Base-by-base conservation (phyloP, 30 jellyfish, hydroid and myxozoan genomes). In the Phacellophora camtschatica region DNA sequence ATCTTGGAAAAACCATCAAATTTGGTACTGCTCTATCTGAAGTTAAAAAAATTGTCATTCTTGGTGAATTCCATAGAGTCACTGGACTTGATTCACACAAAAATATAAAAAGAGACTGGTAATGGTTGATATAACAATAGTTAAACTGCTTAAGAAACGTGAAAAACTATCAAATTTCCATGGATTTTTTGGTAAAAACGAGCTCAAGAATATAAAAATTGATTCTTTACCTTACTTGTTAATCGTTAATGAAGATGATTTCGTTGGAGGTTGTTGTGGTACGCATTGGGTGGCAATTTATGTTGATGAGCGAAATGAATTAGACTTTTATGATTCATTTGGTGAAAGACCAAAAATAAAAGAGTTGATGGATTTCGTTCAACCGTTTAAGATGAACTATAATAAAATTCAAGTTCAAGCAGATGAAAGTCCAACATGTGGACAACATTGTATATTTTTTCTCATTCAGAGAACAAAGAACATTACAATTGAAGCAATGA, bases 101-200 rank as follows among this genome's bases (percentile, higher is more conserved):
- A 65, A 65, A 65, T 59, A 19, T 34, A 1, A 2, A 2, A 2
- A 45, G 78, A 11, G 24, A 36, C 36, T 65, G 82, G 46, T 16
- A 68, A 68, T 68, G 82, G 82, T 39, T 37, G 68, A 68, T 39
- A 28, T 68, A 4, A 22, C 68, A 5, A 68, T 68, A 2, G 43
- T 20, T 15, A 39, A 7, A 54, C 35, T 54, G 1, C 66, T 68
- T 2, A 42, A 37, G 3, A 1, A 32, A 1, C 16, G 41, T 34
- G 41, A 65, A 16, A 34, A 3, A 1, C 78, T 65, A 30, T 32
- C 58, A 1, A 13, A 36, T 30, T 65, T 65, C 33, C 58, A 65
- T 28, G 78, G 78, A 11, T 12, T 31, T 1, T 34, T 34, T 13
- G 31, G 59, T 0, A 65, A 65, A 34, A 35, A 65, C 43, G 78